phyloP scores from a whole-genome alignment of 2,888 invertebrate genomes.

The Liopterus haemorrhoidalis region DNA sequence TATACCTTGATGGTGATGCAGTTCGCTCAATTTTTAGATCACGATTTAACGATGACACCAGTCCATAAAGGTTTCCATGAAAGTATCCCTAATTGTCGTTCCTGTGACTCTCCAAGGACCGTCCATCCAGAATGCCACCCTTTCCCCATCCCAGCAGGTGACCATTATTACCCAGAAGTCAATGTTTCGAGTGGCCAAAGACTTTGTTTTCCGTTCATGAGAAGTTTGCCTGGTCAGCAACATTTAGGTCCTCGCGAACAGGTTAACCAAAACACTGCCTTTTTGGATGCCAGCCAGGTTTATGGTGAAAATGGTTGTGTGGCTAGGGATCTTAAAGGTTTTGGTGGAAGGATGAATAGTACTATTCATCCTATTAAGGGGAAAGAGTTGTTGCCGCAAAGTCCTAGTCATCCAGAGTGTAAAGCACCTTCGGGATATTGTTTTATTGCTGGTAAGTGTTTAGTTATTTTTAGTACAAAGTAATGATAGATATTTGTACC shows the following conservation, averaged over 20 bases:
- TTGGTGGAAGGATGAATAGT: conserved; percentile 73
- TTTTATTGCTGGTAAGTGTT: conserved; percentile 68
- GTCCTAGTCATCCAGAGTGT: conserved; percentile 77
- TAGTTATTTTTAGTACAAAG: background rate
- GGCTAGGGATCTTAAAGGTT: conserved; percentile 67
- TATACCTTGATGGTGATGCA: conserved; percentile 94
- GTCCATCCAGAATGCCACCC: conserved; percentile 94
- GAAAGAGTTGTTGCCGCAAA: conserved; percentile 74
- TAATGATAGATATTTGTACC: too few relatives aligned
- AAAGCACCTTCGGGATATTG: conserved; percentile 79
- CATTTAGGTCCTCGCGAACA: conserved; percentile 84
- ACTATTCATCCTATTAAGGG: conserved; percentile 68
- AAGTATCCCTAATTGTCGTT: conserved; percentile 82
- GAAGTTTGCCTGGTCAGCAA: conserved; percentile 87
- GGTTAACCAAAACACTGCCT: conserved; percentile 90
- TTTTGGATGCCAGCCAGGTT: conserved; percentile 72
- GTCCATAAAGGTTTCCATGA: conserved; percentile 87
- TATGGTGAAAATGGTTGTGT: conserved; percentile 79
- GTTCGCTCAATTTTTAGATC: conserved; percentile 89
- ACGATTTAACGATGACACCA: conserved; percentile 91
- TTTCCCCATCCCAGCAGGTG: conserved; percentile 80
- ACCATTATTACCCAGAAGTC: conserved; percentile 83
- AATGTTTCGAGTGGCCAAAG: conserved; percentile 77
- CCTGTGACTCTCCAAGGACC: conserved; percentile 79
- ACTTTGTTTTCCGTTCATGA: conserved; percentile 90